These are phyloP conservation scores for Saccopteryx bilineata DNA, from an alignment of 2,113 vertebrate genomes.

Conservation along the genomic window DNA sequence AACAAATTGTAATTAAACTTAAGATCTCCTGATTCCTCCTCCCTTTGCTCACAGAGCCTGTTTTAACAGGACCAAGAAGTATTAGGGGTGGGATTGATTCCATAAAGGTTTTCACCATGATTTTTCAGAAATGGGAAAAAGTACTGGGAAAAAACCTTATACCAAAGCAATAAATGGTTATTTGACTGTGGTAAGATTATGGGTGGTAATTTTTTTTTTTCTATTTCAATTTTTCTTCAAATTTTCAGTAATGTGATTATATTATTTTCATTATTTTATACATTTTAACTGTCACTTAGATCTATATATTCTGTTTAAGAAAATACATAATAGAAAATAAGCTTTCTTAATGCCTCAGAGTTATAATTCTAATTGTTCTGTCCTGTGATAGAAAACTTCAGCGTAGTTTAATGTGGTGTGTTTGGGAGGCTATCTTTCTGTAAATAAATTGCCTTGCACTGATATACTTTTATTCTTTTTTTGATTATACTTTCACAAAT, in stretches of 20 bases:
- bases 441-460: not conserved
- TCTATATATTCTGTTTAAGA: constrained; percentile 10
- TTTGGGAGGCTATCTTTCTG: not conserved
- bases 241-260: constrained; percentile 18
- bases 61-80: constrained; percentile 48
- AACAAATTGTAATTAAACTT: constrained; percentile 69
- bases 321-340: constrained; percentile 8
- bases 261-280: constrained; percentile 56
- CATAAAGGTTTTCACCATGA: constrained; percentile 39
- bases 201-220: not conserved
- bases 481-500: constrained; percentile 14
- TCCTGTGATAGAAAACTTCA: not conserved
- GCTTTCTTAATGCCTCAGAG: not conserved
- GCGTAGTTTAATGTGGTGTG: not conserved
- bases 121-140: constrained; percentile 7
- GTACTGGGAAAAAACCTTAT: constrained; percentile 32
- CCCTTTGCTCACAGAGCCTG: not conserved
- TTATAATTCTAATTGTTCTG: constrained; percentile 2
- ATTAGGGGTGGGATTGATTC: not conserved
- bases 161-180: constrained; percentile 7
- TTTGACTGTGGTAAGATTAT: constrained; percentile 43
- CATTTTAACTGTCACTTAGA: constrained; percentile 30
- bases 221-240: constrained; percentile 40
- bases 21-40: constrained; percentile 56
- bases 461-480: not conserved